Evolutionary conservation across 2,113 vertebrate genomes (phyloP), one percentile per base, ranked within the genome.

Genomic region (Otocyon megalotis): DNA sequence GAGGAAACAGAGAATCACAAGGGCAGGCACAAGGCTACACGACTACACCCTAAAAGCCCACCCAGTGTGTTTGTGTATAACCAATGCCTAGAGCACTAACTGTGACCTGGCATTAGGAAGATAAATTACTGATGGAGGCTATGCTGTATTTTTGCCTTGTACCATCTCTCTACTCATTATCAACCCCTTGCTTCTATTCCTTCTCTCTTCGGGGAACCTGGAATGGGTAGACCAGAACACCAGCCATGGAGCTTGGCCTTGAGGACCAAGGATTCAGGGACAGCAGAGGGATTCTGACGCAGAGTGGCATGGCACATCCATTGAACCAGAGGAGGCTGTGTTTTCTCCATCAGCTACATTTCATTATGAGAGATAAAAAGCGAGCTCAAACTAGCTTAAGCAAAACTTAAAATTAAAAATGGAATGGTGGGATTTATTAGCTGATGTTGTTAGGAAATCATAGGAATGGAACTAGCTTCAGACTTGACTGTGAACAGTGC

Each of bases 321-420:
- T 15, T 20, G 60, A 86, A 30, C 28, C 15, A 12, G 28, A 67
- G 10, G 20, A 82, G 12, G 15, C 77, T 84, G 4, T 35, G 35
- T 26, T 87, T 82, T 58, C 43, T 88, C 50, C 77, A 53, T 30
- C 58, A 20, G 22, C 56, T 13, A n/a, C 37, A 5, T 53, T 83
- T 71, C 30, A 62, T 10, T 24, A 35, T 30, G 24, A 89, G n/a
- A 79, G 30, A 67, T 4, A n/a, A 50, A 80, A 80, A 62, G 58
- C n/a, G 30, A 88, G 90, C 62, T 95, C 88, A 94, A 76, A 88
- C 5, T 48, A 58, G 7, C 80, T 79, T 72, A 28, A 92, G 80
- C 54, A 79, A 92, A 94, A 86, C 43, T 43, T 43, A 48, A 88
- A 43, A 37, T 56, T 71, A 63, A 3, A 60, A 20, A 67, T 7